These are phyloP conservation scores for Vombatus ursinus DNA, from an alignment of 2,113 vertebrate genomes.

Conservation along the genomic window DNA sequence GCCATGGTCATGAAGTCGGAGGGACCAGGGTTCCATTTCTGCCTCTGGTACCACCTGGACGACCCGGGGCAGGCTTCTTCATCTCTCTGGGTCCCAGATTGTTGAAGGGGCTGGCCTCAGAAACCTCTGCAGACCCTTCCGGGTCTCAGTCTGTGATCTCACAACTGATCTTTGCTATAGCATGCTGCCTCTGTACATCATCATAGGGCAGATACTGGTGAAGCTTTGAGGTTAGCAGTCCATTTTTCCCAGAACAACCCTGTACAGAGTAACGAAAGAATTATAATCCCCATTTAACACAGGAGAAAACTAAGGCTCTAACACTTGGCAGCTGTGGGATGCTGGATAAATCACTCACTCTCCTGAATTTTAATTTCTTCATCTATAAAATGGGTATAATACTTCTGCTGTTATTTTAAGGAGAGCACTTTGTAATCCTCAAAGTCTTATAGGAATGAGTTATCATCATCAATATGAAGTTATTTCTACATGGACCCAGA, in stretches of 20 bases:
- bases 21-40: neutral
- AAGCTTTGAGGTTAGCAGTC: neutral
- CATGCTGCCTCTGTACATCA: neutral
- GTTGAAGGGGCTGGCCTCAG: too few relatives aligned
- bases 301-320: neutral
- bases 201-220: neutral
- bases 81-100: neutral
- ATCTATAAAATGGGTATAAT: neutral
- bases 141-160: neutral
- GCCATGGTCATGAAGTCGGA: neutral
- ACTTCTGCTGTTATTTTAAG: neutral
- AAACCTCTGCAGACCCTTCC: too few relatives aligned
- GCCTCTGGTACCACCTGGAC: neutral
- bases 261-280: neutral
- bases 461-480: neutral
- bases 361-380: neutral
- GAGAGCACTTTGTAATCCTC: neutral
- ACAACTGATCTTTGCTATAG: accelerated
- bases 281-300: neutral
- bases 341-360: neutral
- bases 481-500: neutral
- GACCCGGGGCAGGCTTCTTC: neutral
- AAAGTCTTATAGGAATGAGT: neutral
- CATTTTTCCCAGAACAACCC: neutral
- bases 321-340: neutral